These are phyloP conservation scores for Grus americana DNA, from an alignment of 2,113 vertebrate genomes.

Conservation along the genomic window DNA sequence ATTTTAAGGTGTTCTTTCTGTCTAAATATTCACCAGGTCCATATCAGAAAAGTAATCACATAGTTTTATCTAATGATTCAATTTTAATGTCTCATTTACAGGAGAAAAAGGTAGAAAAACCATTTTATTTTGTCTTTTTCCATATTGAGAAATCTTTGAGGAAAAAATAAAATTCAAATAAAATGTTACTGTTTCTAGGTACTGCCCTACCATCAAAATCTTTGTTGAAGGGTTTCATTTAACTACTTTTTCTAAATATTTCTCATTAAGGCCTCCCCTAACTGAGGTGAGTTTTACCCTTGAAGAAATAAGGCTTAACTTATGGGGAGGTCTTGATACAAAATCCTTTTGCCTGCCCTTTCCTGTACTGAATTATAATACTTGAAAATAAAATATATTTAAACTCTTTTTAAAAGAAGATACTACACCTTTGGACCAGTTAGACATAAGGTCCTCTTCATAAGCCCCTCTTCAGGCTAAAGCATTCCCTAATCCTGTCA, in stretches of 20 bases:
- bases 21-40: neutral
- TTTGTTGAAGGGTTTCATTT: neutral
- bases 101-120: neutral
- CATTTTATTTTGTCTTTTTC: neutral
- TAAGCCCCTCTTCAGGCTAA: neutral
- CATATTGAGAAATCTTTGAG: neutral
- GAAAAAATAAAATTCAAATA: neutral
- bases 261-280: fast-evolving
- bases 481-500: neutral
- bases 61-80: neutral
- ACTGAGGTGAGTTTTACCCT: neutral
- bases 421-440: neutral
- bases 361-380: neutral
- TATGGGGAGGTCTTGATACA: neutral
- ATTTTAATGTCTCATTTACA: neutral
- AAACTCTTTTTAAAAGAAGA: neutral
- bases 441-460: neutral
- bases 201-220: neutral
- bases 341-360: neutral
- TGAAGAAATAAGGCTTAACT: neutral
- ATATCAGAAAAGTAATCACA: neutral
- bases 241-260: neutral
- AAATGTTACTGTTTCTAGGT: neutral
- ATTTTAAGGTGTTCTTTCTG: neutral
- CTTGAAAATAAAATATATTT: neutral